phyloP scores from a whole-genome alignment of 2,797 vertebrate species.

The Sebastes kiyomatsui region DNA sequence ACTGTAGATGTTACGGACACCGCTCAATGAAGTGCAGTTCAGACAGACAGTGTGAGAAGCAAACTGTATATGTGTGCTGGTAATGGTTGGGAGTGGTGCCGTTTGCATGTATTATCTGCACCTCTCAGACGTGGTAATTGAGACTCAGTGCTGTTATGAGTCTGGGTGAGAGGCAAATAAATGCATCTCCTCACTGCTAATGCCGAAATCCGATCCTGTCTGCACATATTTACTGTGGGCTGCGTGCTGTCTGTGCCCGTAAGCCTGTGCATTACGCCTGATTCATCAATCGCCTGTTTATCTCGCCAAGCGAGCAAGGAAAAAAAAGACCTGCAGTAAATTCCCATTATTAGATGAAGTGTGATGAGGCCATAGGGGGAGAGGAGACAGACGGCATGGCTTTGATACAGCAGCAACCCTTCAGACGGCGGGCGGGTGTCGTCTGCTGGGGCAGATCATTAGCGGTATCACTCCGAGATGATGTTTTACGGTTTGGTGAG shows the following conservation, averaged over 20 bases:
- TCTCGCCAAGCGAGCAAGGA: conserved; percentile 65
- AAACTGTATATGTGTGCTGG: conserved; percentile 70
- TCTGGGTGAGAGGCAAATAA: conserved; percentile 78
- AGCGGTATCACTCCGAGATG: conserved; percentile 65
- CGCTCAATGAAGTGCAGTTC: conserved; percentile 63
- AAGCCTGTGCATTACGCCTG: conserved; percentile 78
- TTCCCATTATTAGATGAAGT: conserved; percentile 80
- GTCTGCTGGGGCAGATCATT: conserved; percentile 68
- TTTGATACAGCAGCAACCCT: conserved; percentile 59
- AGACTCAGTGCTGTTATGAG: conserved; percentile 77
- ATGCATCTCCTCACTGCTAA: conserved; percentile 78
- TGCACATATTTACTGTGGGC: conserved; percentile 81
- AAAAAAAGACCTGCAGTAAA: conserved; percentile 70
- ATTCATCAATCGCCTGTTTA: conserved; percentile 84
- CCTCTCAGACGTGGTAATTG: conserved; percentile 81
- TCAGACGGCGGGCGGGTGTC: conserved; percentile 58
- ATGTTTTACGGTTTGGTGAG: conserved; percentile 69
- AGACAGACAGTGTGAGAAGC: conserved; percentile 70
- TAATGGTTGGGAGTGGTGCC: conserved; percentile 79
- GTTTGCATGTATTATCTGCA: conserved; percentile 82
- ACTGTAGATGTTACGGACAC: conserved; percentile 42
- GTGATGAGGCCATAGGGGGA: conserved; percentile 60
- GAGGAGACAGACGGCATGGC: conserved; percentile 64
- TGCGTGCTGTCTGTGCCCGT: conserved; percentile 76
- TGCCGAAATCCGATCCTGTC: conserved; percentile 80